These are phyloP conservation scores for Xiphophorus couchianus DNA, from an alignment of 2,113 vertebrate genomes.

Conservation along the genomic window DNA sequence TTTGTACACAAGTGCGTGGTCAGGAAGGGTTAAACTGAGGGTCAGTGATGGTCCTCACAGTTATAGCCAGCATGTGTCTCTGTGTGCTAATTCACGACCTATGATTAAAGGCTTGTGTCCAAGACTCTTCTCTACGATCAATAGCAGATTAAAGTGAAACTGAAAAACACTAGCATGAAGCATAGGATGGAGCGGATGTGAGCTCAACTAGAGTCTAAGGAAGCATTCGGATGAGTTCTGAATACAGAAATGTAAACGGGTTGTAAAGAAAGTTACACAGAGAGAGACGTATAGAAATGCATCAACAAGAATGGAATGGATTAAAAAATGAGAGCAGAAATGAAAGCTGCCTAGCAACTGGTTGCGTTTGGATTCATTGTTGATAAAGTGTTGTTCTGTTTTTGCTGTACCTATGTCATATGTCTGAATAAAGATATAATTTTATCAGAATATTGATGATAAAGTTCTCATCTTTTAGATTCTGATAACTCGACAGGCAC, in stretches of 20 bases:
- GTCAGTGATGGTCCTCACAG: not conserved
- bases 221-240: constrained; percentile 2
- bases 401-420: not conserved
- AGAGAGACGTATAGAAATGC: not conserved
- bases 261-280: not conserved
- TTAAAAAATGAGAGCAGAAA: not conserved
- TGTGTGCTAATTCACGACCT: not conserved
- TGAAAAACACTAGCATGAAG: constrained; percentile 16
- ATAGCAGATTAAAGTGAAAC: constrained; percentile 39
- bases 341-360: not conserved
- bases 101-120: constrained; percentile 44
- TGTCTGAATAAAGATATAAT: not conserved
- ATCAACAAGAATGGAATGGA: not conserved
- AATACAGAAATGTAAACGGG: constrained; percentile 14
- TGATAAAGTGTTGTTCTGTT: constrained; percentile 14
- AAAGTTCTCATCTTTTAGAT: not conserved
- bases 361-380: constrained; percentile 23
- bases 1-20: not conserved
- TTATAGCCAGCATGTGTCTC: not conserved
- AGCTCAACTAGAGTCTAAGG: not conserved
- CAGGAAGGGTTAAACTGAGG: not conserved
- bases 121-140: constrained; percentile 26
- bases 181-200: not conserved
- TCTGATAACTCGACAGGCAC: not conserved
- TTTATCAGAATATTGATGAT: not conserved